A percentile compares a stretch with the other conserved stretches of the same genome.
Evolutionary conservation across 2,888 invertebrate species (phyloP).

Genomic region (Amphimallon solstitiale): DNA sequence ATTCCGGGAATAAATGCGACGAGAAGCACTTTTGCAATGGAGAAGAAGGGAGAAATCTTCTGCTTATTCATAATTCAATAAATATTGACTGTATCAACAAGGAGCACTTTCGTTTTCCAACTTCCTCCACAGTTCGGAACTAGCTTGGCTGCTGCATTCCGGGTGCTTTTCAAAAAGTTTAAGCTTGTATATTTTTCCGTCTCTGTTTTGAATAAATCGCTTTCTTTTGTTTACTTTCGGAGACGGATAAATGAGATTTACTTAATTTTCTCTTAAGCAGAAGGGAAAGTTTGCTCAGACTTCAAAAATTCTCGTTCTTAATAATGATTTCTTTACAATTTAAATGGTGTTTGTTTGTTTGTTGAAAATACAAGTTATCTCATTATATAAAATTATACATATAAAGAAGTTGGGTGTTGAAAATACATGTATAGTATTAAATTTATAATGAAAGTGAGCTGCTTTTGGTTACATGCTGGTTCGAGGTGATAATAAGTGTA

Average conservation of each 20-base stretch:
- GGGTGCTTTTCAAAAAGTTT: not conserved
- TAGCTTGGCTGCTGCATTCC: not conserved
- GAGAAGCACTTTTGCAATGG: not conserved
- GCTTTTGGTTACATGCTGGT: too few relatives aligned
- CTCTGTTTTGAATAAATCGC: conserved; percentile 1
- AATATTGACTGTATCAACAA: conserved; percentile 33
- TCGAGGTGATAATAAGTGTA: too few relatives aligned
- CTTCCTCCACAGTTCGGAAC: not conserved
- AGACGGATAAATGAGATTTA: conserved; percentile 16
- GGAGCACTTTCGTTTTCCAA: conserved; percentile 9
- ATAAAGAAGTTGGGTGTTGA: too few relatives aligned
- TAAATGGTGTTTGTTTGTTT: not conserved
- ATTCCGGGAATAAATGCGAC: not conserved
- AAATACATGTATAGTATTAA: too few relatives aligned
- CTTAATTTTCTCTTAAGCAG: conserved; percentile 18
- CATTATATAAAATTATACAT: too few relatives aligned
- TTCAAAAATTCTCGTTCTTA: conserved; percentile 8
- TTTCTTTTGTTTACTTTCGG: conserved; percentile 29
- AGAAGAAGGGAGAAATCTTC: conserved; percentile 6
- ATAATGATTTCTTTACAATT: conserved; percentile 8
- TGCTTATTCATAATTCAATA: conserved; percentile 34
- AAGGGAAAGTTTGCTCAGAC: not conserved
- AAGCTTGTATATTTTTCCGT: not conserved
- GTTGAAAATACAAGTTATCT: conserved; percentile 9
- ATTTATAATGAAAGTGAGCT: too few relatives aligned